These are phyloP conservation scores for Heliconius ismenius DNA, from an alignment of 2,888 invertebrate species.

Conservation along the genomic window DNA sequence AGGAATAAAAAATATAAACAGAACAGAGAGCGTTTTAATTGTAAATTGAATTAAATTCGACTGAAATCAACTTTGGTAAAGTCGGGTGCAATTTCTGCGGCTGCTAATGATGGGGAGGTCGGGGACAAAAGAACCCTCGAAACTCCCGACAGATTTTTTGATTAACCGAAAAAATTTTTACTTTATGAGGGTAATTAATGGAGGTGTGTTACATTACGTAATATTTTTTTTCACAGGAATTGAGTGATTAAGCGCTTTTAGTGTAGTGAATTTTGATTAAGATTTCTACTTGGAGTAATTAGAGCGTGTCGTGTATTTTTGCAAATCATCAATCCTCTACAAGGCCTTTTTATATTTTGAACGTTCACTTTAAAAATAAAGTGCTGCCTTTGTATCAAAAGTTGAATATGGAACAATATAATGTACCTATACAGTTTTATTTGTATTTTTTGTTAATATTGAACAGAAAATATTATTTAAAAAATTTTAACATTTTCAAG, in stretches of 20 bases:
- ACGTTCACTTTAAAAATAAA: slow-evolving; percentile 9
- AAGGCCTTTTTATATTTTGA: slow-evolving; percentile 2
- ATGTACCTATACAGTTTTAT: not conserved
- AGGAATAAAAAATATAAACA: slow-evolving; percentile 71
- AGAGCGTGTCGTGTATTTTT: slow-evolving; percentile 26
- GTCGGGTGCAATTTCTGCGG: slow-evolving; percentile 56
- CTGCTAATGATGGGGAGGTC: slow-evolving; percentile 63
- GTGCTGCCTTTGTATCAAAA: not conserved
- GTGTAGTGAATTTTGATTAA: slow-evolving; percentile 48
- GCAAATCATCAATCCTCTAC: slow-evolving; percentile 25
- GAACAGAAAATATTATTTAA: not conserved
- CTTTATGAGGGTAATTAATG: slow-evolving; percentile 66
- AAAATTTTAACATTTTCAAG: too few species aligned
- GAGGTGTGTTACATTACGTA: slow-evolving; percentile 56
- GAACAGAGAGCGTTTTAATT: slow-evolving; percentile 73
- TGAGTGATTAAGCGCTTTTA: slow-evolving; percentile 56
- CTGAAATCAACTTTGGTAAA: slow-evolving; percentile 66
- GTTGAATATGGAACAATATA: not conserved
- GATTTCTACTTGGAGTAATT: slow-evolving; percentile 45
- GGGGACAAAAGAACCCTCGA: slow-evolving; percentile 52
- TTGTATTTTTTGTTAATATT: not conserved
- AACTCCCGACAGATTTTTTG: slow-evolving; percentile 68
- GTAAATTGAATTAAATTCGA: slow-evolving; percentile 77
- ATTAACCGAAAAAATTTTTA: slow-evolving; percentile 66
- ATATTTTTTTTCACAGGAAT: slow-evolving; percentile 44